Percentiles rank a stretch among this genome's conserved stretches.
These are phyloP conservation scores for Calliscelio sp. DNA, from an alignment of 2,888 invertebrate genomes.

Conservation along the genomic window DNA sequence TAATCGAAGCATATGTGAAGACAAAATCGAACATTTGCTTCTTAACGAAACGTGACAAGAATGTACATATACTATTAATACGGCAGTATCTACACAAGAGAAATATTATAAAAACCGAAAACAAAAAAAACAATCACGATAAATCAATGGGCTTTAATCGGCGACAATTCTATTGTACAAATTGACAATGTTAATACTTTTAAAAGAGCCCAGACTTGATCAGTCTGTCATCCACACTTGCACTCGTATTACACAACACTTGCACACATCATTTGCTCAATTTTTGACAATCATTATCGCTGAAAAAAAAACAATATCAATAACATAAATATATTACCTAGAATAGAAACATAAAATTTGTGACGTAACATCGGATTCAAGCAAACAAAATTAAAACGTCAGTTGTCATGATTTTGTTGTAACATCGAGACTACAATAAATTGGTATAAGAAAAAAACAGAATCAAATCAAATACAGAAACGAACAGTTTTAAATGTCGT, in stretches of 20 bases:
- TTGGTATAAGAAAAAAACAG: neutral
- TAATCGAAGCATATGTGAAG: slow-evolving; percentile 76
- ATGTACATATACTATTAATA: slow-evolving; percentile 68
- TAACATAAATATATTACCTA: slow-evolving; percentile 44
- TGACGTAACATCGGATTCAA: too few relatives aligned
- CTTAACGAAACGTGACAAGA: slow-evolving; percentile 63
- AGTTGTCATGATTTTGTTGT: slow-evolving; percentile 52
- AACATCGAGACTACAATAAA: neutral
- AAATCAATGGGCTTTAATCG: slow-evolving; percentile 73
- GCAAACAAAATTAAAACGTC: too few relatives aligned
- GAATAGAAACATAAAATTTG: slow-evolving; percentile 45
- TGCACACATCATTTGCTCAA: slow-evolving; percentile 64
- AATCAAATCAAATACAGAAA: neutral
- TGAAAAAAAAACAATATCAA: slow-evolving; percentile 50
- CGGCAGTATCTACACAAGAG: slow-evolving; percentile 82
- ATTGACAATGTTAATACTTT: slow-evolving; percentile 84
- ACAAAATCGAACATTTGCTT: slow-evolving; percentile 70
- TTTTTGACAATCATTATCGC: slow-evolving; percentile 51
- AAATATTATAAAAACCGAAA: slow-evolving; percentile 78
- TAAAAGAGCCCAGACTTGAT: slow-evolving; percentile 80
- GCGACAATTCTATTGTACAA: slow-evolving; percentile 83
- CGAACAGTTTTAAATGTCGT: slow-evolving; percentile 68
- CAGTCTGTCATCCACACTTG: slow-evolving; percentile 69
- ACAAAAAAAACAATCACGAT: slow-evolving; percentile 26
- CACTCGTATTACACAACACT: slow-evolving; percentile 24